Conservation (phyloP, 2,888 invertebrate species). For the Sceliomorpha sp. region DNA sequence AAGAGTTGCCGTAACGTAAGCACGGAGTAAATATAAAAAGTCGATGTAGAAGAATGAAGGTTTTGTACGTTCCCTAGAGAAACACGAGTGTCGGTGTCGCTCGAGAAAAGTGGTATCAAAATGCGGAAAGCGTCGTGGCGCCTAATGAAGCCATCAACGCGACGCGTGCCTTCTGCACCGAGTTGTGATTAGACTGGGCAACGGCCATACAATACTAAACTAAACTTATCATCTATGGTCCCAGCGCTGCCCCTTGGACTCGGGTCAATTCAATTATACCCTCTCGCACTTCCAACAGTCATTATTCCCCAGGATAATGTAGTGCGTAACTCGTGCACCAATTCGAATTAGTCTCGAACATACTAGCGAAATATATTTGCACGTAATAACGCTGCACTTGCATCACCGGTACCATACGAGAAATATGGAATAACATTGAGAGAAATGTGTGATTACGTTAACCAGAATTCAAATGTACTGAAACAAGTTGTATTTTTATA, state of each 20-base stretch:
- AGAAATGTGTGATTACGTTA: constrained; percentile 8
- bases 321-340: constrained; percentile 56
- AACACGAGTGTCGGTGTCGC: constrained; percentile 47
- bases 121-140: constrained; percentile 74
- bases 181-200: constrained; percentile 76
- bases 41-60: constrained; percentile 30
- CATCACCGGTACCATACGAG: constrained; percentile 1
- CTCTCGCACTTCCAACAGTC: constrained; percentile 58
- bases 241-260: constrained; percentile 51
- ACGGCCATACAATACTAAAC: constrained; percentile 61
- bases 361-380: constrained; percentile 21
- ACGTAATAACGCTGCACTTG: constrained; percentile 31
- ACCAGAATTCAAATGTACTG: constrained; percentile 4
- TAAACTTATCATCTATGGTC: constrained; percentile 63
- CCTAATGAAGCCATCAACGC: constrained; percentile 77
- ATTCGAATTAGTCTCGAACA: constrained; percentile 37
- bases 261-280: constrained; percentile 69
- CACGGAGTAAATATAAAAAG: constrained; percentile 46
- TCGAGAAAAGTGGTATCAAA: constrained; percentile 69
- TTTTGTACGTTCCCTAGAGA: constrained; percentile 47
- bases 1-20: constrained; percentile 45
- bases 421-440: constrained; percentile 1
- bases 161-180: constrained; percentile 72
- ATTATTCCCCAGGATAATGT: constrained; percentile 63
- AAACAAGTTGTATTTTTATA: constrained; percentile 2